Conservation (phyloP, 2,888 invertebrate species). For the Eupeodes luniger region DNA sequence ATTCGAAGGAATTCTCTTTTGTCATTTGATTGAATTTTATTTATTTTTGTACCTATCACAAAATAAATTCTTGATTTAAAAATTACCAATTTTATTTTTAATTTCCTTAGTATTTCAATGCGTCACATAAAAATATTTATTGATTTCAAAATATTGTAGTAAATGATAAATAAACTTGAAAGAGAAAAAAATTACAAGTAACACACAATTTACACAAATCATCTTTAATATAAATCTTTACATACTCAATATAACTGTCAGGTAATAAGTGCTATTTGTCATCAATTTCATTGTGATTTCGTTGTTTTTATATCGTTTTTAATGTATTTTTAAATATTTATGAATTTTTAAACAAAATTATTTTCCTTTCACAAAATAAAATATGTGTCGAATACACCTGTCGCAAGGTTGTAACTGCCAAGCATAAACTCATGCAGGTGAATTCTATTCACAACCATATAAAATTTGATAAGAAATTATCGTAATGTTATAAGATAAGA, state of each 20-base stretch:
- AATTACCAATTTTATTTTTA: too few relatives aligned
- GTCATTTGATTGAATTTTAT: too few relatives aligned
- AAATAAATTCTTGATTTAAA: too few relatives aligned
- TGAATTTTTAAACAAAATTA: background rate
- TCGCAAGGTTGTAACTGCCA: slow-evolving; percentile 38
- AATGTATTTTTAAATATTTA: background rate
- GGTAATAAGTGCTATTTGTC: slow-evolving; percentile 83
- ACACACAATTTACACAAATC: too few relatives aligned
- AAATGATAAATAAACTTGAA: too few relatives aligned
- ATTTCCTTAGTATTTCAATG: too few relatives aligned
- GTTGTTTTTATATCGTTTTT: slow-evolving; percentile 24
- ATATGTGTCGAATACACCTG: slow-evolving; percentile 50
- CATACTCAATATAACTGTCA: slow-evolving; percentile 86
- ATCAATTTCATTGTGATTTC: slow-evolving; percentile 77
- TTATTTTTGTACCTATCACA: too few relatives aligned
- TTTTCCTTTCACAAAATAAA: slow-evolving; percentile 37
- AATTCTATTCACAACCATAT: slow-evolving; percentile 16
- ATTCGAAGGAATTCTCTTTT: too few relatives aligned
- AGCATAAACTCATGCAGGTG: slow-evolving; percentile 12
- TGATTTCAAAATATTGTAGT: too few relatives aligned
- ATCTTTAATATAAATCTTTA: slow-evolving; percentile 59
- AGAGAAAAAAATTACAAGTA: too few relatives aligned
- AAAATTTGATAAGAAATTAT: slow-evolving; percentile 9
- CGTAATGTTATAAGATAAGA: slow-evolving; percentile 33
- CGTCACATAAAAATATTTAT: too few relatives aligned